Base-by-base conservation (phyloP, 2,888 invertebrate genomes). In the Lasioglossum marginatum region DNA sequence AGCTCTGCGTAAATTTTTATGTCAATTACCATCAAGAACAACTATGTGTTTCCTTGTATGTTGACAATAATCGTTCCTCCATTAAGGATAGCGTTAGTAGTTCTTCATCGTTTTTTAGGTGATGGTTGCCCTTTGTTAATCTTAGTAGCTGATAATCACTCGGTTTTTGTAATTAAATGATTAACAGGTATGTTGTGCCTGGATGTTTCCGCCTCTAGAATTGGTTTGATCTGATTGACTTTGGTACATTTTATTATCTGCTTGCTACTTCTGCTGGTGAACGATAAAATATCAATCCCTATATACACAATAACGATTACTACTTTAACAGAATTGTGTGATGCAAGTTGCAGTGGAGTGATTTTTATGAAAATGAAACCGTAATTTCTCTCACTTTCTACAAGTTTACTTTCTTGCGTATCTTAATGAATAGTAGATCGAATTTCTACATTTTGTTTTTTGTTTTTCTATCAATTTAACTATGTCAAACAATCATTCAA, bases 1-100 rank as follows among this genome's bases (percentile, higher is more conserved):
- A 93, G 91, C 92, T 89, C 92, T 92, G 92, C 92, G 89, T 88
- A 85, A 82, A 73, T 52, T 83, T 90, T 87, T 85, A 90, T 81
- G 72, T 85, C 75, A 45, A 85, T 85, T 79, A 85, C 71, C 77
- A 79, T 82, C 34, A 71, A 79, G 79, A 68, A 75, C 78, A 73
- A 76, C 82, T 79, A 80, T 91, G 87, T 91, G 90, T 89, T 87
- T 79, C 66, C 72, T 85, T 89, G 81, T 86, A 88, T 75, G 87
- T 85, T 85, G 80, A 73, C 88, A 81, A 78, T 89, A 72, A 85
- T 88, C 45, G 73, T 84, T 66, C 76, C 83, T 57, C 63, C 45
- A 88, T 77, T 81, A 80, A 81, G 75, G 78, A 80, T 88, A 83
- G 85, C 75, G 74, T 76, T 80, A 73, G 72, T 84, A 85, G 80